A percentile compares a stretch with the other conserved stretches of the same genome.
Evolutionary conservation across 2,797 vertebrate species (phyloP).

Genomic region (Myotis planiceps): DNA sequence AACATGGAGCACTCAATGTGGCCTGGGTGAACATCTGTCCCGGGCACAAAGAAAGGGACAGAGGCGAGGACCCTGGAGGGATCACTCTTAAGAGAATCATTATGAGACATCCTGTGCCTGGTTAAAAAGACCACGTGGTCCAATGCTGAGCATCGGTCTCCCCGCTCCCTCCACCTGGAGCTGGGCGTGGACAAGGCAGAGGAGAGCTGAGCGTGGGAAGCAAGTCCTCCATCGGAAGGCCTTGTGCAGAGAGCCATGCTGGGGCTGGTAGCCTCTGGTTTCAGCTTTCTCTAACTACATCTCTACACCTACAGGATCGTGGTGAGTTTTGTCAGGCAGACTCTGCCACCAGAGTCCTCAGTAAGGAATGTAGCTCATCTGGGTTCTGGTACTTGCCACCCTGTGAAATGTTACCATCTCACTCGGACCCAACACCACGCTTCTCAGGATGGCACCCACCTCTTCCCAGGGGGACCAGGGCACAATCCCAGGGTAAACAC

Average conservation of each 20-base stretch:
- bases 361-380: background rate
- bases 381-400: background rate
- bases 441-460: background rate
- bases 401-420: background rate
- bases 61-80: conserved; percentile 16
- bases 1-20: conserved; percentile 57
- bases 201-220: background rate
- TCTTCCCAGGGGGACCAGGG: background rate
- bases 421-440: too few species aligned
- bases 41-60: conserved; percentile 65
- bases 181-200: background rate
- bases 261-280: too few species aligned
- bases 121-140: background rate
- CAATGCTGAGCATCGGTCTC: background rate
- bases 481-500: background rate
- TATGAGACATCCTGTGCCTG: conserved; percentile 27
- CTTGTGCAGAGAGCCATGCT: background rate
- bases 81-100: conserved; percentile 56
- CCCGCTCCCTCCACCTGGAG: background rate
- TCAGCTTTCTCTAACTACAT: background rate
- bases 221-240: background rate
- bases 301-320: background rate
- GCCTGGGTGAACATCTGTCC: conserved; percentile 74
- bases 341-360: background rate
- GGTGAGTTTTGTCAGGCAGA: background rate